Evolutionary conservation across 1,140 invertebrate genomes (phyloP), one percentile per base, ranked within the genome.

Genomic region (Drosophila novamexicana): DNA sequence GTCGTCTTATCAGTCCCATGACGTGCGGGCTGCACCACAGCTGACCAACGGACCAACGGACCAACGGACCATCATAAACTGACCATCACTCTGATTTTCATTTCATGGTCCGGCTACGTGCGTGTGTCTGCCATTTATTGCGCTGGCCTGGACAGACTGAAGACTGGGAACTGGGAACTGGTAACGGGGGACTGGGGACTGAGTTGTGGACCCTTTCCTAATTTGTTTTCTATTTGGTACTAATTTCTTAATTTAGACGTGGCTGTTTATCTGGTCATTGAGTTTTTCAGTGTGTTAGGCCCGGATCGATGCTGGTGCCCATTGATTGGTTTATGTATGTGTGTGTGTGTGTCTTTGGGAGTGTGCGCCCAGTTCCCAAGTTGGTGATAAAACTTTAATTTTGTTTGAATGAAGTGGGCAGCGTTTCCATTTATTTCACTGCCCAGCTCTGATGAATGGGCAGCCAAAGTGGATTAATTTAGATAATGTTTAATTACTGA

Each of bases 171-270:
- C 22, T 22, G 22, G 22, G 42, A 22, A 22, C 22, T 22, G 22
- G 22, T 22, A 22, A 22, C 29, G 47, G 14, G 56, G 42, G 22
- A 45, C 29, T 59, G 14, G 56, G 42, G 22, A 45, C 40, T 16
- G 34, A 22, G 49, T 12, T 34, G 34, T 37, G 40, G 42, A 86
- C 83, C 83, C 83, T 88, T 83, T 89, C 80, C 84, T 89, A 88
- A 88, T 88, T 88, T 89, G 80, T 89, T 89, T 89, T 88, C 83
- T 75, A 88, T 88, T 88, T 89, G 77, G 73, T 75, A 88, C 83
- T 88, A 88, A 88, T 88, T 88, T 88, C 83, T 88, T 88, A 80
- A 89, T 88, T 88, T 88, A 45, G 42, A 58, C 67, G 63, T 66
- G 81, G 49, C 75, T 79, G 53, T 50, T 52, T 47, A 49, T 45